These are phyloP conservation scores for Rhagologus leucostigma DNA, from an alignment of 2,113 vertebrate species.

Conservation along the genomic window DNA sequence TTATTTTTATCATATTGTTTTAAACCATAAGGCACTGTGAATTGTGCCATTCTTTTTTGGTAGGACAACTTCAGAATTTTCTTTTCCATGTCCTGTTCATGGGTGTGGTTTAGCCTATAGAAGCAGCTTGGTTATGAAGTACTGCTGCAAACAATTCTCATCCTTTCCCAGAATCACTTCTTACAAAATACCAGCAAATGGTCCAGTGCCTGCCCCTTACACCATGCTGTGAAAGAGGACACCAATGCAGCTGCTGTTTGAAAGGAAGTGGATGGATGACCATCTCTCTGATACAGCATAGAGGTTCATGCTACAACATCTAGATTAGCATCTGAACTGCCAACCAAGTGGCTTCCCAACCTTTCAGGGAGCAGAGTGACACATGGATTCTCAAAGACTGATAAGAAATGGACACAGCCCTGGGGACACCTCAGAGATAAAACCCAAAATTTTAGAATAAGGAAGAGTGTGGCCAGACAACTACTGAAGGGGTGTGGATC, in stretches of 20 bases:
- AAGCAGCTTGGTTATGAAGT: background rate
- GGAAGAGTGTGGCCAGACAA: background rate
- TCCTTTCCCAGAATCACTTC: background rate
- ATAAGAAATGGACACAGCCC: background rate
- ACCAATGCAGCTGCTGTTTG: background rate
- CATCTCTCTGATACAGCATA: background rate
- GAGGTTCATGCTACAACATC: background rate
- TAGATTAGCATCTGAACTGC: background rate
- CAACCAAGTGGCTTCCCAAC: background rate
- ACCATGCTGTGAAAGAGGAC: background rate
- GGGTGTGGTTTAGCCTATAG: fast-evolving
- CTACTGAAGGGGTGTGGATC: background rate
- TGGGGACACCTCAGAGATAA: background rate
- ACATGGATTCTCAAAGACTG: background rate
- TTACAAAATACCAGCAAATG: background rate
- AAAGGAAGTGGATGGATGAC: background rate
- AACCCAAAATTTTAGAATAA: background rate
- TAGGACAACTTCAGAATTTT: background rate
- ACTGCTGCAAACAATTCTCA: background rate
- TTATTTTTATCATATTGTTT: background rate
- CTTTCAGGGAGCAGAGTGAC: background rate
- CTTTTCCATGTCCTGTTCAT: background rate
- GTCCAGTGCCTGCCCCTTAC: background rate
- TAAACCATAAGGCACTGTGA: background rate
- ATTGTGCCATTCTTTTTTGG: background rate